Evolutionary conservation across 2,797 vertebrate species (phyloP).

Genomic region (Novumbra hubbsi): DNA sequence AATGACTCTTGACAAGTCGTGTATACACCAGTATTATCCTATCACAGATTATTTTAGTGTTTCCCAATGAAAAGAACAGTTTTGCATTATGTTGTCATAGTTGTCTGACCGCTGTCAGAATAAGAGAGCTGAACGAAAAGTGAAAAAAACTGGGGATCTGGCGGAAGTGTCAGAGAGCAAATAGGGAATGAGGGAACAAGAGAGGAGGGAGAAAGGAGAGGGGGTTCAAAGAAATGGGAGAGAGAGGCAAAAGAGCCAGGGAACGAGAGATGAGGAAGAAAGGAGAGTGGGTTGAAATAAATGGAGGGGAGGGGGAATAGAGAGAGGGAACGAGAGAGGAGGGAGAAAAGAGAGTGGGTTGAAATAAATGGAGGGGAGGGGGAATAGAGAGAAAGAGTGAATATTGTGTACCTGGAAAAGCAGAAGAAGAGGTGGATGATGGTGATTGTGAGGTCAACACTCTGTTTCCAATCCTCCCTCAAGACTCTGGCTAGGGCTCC

Average conservation of each 20-base stretch:
- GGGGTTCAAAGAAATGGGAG: too few relatives aligned
- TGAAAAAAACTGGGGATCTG: constrained; percentile 4
- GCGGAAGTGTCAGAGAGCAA: background rate
- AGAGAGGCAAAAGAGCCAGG: background rate
- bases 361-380: too few relatives aligned
- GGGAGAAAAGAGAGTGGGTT: too few relatives aligned
- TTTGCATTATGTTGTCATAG: constrained; percentile 42
- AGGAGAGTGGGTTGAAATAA: too few relatives aligned
- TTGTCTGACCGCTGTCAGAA: constrained; percentile 38
- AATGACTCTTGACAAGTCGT: constrained; percentile 58
- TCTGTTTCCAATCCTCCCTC: constrained; percentile 94
- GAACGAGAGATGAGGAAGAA: background rate
- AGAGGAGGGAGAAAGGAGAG: background rate
- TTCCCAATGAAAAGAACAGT: constrained; percentile 53
- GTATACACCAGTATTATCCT: constrained; percentile 54
- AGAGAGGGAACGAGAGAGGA: background rate
- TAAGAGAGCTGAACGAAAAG: constrained; percentile 4
- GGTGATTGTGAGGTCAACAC: constrained; percentile 90
- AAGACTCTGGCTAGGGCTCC: constrained; percentile 88
- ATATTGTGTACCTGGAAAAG: constrained; percentile 83
- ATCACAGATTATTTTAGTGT: constrained; percentile 57
- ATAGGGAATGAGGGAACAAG: too few relatives aligned
- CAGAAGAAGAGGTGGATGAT: constrained; percentile 94
- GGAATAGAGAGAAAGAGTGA: background rate
- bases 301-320: background rate